Conservation (phyloP, 2,888 invertebrate genomes). For the Lydus trimaculatus region DNA sequence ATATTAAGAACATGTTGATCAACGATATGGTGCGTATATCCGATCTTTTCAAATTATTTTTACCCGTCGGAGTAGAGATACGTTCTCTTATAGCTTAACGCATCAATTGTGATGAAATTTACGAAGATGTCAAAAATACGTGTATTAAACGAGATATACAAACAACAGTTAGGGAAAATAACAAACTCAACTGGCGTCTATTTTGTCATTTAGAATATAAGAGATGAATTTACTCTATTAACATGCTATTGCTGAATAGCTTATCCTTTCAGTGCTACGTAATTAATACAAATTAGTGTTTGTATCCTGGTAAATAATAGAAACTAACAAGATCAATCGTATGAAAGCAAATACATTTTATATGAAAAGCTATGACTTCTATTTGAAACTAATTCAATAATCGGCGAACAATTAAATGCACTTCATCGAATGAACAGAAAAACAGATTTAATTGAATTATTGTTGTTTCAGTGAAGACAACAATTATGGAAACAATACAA, state of each 20-base stretch:
- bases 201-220: not conserved
- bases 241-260: slow-evolving; percentile 22
- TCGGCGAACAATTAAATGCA: slow-evolving; percentile 54
- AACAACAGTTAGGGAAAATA: not conserved
- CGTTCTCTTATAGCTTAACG: not conserved
- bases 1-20: slow-evolving; percentile 54
- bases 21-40: slow-evolving; percentile 57
- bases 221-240: slow-evolving; percentile 14
- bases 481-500: slow-evolving; percentile 22
- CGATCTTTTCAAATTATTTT: slow-evolving; percentile 17
- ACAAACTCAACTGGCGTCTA: not conserved
- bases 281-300: slow-evolving; percentile 59
- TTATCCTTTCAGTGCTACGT: slow-evolving; percentile 34
- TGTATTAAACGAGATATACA: not conserved
- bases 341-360: slow-evolving; percentile 44
- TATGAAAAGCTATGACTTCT: slow-evolving; percentile 46
- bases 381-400: slow-evolving; percentile 49
- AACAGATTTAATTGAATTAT: slow-evolving; percentile 36
- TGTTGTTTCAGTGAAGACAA: slow-evolving; percentile 16
- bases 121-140: not conserved
- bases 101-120: slow-evolving; percentile 3
- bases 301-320: slow-evolving; percentile 56
- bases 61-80: not conserved
- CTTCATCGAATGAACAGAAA: slow-evolving; percentile 48
- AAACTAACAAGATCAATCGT: slow-evolving; percentile 54